A percentile compares a stretch with the other conserved stretches of the same genome.
These are phyloP conservation scores for Ascidia mentula DNA, from an alignment of 23 tunicate species.

Conservation along the genomic window DNA sequence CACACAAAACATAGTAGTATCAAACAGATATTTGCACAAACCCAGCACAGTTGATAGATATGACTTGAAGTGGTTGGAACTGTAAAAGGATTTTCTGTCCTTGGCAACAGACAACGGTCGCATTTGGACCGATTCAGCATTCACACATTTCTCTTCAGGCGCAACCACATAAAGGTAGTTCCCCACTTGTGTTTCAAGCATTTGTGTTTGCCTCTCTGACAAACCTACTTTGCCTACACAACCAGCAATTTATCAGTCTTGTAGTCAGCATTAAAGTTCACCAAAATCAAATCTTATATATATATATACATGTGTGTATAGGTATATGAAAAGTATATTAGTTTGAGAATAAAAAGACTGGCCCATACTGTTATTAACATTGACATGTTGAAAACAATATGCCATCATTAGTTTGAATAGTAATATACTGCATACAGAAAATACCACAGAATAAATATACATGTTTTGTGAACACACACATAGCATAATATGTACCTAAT, in stretches of 20 bases:
- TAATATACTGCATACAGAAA: no score
- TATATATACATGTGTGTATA: no score
- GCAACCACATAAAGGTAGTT: background rate
- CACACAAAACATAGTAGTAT: background rate
- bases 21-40: background rate
- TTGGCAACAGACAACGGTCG: background rate
- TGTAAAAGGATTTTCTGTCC: background rate
- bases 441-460: no score
- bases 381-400: no score
- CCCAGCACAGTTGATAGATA: conserved; percentile 15
- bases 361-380: no score
- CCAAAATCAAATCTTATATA: no score
- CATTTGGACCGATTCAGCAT: background rate
- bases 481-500: conserved; percentile 10
- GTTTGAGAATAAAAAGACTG: no score
- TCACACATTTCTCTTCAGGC: background rate
- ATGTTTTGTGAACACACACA: no score
- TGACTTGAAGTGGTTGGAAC: background rate
- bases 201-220: background rate
- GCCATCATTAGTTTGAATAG: no score
- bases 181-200: background rate
- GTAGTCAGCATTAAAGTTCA: no score
- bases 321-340: no score
- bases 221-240: conserved; percentile 22
- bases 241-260: no score